Percentiles rank a stretch among this genome's conserved stretches.
phyloP scores from a whole-genome alignment of 2,888 invertebrate genomes.

The Latrodectus elegans region DNA sequence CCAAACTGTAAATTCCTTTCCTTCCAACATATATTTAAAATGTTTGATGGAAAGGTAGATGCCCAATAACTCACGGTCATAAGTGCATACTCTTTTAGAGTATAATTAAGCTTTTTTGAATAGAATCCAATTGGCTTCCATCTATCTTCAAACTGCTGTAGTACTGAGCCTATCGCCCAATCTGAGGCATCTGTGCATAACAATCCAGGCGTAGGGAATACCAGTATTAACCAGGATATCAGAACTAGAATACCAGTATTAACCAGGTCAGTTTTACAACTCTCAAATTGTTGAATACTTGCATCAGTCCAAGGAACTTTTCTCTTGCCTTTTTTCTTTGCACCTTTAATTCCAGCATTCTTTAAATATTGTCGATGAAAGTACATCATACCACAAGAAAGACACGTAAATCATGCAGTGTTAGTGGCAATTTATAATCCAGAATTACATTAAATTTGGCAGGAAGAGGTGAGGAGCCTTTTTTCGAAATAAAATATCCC shows the following conservation, averaged over 20 bases:
- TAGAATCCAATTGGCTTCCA: slow-evolving; percentile 1
- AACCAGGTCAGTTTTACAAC: background rate
- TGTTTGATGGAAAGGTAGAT: background rate
- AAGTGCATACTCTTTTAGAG: background rate
- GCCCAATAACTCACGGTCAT: background rate
- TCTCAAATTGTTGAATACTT: background rate
- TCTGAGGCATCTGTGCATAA: background rate
- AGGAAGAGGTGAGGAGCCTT: background rate
- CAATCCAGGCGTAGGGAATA: background rate
- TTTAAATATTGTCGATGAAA: slow-evolving; percentile 6
- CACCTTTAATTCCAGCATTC: slow-evolving; percentile 11
- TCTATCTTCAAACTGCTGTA: background rate
- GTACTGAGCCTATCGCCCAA: background rate
- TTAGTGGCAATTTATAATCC: slow-evolving; percentile 1
- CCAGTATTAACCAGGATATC: background rate
- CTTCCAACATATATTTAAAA: slow-evolving; percentile 1
- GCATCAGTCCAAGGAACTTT: slow-evolving; percentile 12
- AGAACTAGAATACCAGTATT: background rate
- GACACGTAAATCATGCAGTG: background rate
- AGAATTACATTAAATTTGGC: background rate
- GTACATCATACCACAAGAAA: slow-evolving; percentile 2
- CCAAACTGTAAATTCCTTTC: background rate
- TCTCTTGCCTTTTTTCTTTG: background rate
- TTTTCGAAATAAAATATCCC: background rate
- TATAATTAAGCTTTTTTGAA: slow-evolving; percentile 4